A percentile compares a stretch with the other conserved stretches of the same genome.
These are phyloP conservation scores for Magallana angulata DNA, from an alignment of 1,140 invertebrate genomes.

Conservation along the genomic window DNA sequence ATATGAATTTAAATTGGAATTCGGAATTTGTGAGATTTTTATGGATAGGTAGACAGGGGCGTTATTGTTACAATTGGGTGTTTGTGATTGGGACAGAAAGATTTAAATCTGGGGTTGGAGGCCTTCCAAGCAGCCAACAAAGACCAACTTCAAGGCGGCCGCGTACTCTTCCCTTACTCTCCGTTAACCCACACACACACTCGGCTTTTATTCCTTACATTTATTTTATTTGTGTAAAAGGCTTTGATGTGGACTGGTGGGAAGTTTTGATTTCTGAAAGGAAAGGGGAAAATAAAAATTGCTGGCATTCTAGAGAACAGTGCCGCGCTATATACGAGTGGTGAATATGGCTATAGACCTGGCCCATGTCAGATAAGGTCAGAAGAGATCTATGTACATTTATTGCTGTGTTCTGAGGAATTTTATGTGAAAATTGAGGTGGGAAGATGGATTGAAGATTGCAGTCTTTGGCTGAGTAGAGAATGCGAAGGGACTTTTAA, in stretches of 20 bases:
- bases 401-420: not conserved
- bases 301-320: not conserved
- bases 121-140: constrained; percentile 2
- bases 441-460: constrained; percentile 29
- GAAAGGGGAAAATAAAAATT: not conserved
- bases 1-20: constrained; percentile 22
- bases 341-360: not conserved
- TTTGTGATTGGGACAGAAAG: constrained; percentile 24
- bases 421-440: constrained; percentile 30
- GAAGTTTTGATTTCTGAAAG: not conserved
- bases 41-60: not conserved
- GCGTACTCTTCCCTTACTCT: not conserved
- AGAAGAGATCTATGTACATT: not conserved
- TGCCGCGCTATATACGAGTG: not conserved
- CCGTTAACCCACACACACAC: constrained; percentile 26
- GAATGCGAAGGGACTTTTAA: constrained; percentile 22
- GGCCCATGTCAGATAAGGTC: not conserved
- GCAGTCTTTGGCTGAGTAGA: constrained; percentile 24
- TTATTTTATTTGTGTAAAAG: constrained; percentile 15
- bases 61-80: constrained; percentile 19
- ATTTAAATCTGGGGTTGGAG: constrained; percentile 23
- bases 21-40: not conserved
- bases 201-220: constrained; percentile 16
- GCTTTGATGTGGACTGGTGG: constrained; percentile 26
- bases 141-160: constrained; percentile 1